Evolutionary conservation across 2,888 invertebrate genomes (phyloP), one percentile per base, ranked within the genome.

Genomic region (Drosophila pegasa): DNA sequence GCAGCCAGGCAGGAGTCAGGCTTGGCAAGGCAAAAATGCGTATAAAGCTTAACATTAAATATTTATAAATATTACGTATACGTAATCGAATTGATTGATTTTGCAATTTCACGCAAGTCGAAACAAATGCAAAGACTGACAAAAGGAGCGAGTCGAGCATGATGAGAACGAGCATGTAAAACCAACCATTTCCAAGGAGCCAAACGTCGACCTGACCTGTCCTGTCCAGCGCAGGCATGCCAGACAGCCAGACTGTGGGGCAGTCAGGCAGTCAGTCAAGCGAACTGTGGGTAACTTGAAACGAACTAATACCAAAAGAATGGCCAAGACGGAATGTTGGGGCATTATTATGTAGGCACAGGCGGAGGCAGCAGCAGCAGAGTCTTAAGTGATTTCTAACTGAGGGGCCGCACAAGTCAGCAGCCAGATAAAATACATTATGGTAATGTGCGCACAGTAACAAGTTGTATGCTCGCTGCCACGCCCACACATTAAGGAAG

Each of bases 71-170:
- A 87, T 85, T 80, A 71, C 87, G 78, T 86, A 88, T 88, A 80
- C 82, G 86, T 87, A 90, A 90, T 85, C 79, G 81, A 88, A 90
- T 88, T 90, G 90, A 90, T 90, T 90, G 90, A 89, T 89, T 86
- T 75, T 78, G 80, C 86, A 78, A 86, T 86, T 87, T 80, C 78
- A 83, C 78, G 83, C 87, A 80, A 76, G 63, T 58, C 62, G 70
- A 78, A 86, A 88, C 76, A 75, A 87, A 67, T 67, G 68, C 78
- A 58, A 54, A 52, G 45, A 66, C 56, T 55, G 52, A 52, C 27
- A 33, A 38, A 33, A n/a, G 41, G 16, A 29, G 25, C 27, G 50
- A 51, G 25, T 22, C 22, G 22, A 16, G 9, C 41, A 37, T 38
- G 48, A 57, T 47, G 37, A 68, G 48, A 20, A 60, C n/a, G 43